A percentile compares a stretch with the other conserved stretches of the same genome.
Evolutionary conservation across 2,797 vertebrate genomes (phyloP).

Genomic region (Heteromormyrus szaboi): DNA sequence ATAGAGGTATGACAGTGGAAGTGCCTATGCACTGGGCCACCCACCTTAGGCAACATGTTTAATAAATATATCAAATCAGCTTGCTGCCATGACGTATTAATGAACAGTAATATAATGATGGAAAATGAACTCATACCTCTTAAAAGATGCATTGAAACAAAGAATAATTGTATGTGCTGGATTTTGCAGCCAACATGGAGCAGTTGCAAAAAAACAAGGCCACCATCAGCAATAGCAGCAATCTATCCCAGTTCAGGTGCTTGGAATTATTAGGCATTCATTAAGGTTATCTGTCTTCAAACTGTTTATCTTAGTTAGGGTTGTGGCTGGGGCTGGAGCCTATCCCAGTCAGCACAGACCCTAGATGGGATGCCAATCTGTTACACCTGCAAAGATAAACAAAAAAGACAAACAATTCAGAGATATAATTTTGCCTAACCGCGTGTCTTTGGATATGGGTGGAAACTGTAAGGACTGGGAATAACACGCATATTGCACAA

Average conservation of each 20-base stretch:
- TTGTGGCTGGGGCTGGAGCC: neutral
- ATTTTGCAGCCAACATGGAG: neutral
- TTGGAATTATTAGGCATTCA: neutral
- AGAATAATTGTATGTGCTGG: neutral
- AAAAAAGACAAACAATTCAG: neutral
- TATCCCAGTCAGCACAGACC: neutral
- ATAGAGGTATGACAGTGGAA: neutral
- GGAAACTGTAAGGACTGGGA: neutral
- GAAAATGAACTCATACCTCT: neutral
- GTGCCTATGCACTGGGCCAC: neutral
- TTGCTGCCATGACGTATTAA: neutral
- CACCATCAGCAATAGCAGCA: neutral
- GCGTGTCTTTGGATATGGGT: neutral
- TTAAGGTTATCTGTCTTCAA: neutral
- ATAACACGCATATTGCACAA: neutral
- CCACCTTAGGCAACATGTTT: neutral
- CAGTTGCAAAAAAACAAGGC: neutral
- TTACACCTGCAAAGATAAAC: neutral
- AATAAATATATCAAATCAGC: neutral
- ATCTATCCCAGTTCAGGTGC: neutral
- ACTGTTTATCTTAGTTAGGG: neutral
- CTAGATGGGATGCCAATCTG: neutral
- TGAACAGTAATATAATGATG: neutral
- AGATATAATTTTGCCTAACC: neutral
- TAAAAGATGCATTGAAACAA: neutral